Evolutionary conservation across 2,888 invertebrate genomes (phyloP).

Genomic region (Sphaerophoria rueppellii): DNA sequence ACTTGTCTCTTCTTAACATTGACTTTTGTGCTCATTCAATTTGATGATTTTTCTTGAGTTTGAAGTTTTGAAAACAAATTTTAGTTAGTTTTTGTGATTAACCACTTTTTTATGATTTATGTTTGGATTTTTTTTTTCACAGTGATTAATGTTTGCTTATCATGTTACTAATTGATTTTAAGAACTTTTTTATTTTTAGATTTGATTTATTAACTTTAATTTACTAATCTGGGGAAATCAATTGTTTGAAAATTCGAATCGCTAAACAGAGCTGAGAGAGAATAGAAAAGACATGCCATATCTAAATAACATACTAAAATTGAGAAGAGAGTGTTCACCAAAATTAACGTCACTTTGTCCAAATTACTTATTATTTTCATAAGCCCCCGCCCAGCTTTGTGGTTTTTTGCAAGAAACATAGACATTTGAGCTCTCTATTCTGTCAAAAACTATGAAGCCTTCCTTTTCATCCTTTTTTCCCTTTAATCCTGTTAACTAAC

Average conservation of each 20-base stretch:
- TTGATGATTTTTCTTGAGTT: constrained; percentile 59
- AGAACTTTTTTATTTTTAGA: constrained; percentile 13
- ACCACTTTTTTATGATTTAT: constrained; percentile 50
- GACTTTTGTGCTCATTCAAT: constrained; percentile 78
- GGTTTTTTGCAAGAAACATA: constrained; percentile 2
- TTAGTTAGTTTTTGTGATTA: constrained; percentile 59
- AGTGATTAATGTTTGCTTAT: constrained; percentile 25
- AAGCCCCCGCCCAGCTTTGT: constrained; percentile 13
- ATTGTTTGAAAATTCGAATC: background rate
- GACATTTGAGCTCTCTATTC: background rate
- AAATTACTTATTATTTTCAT: constrained; percentile 10
- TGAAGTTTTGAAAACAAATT: constrained; percentile 14
- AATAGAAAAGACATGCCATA: constrained; percentile 46
- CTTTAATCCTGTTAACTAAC: constrained; percentile 31
- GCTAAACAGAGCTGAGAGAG: background rate
- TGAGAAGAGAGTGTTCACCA: too few species aligned
- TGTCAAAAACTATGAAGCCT: constrained; percentile 40
- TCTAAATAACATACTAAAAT: constrained; percentile 13
- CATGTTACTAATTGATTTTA: constrained; percentile 59
- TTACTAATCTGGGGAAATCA: constrained; percentile 6
- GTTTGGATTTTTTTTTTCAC: constrained; percentile 41
- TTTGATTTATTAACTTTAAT: constrained; percentile 39
- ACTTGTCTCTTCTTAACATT: constrained; percentile 72
- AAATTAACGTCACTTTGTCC: too few species aligned
- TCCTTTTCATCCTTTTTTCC: constrained; percentile 14